Base-by-base conservation (phyloP, 1,140 invertebrate genomes). In the Bombus superbus region DNA sequence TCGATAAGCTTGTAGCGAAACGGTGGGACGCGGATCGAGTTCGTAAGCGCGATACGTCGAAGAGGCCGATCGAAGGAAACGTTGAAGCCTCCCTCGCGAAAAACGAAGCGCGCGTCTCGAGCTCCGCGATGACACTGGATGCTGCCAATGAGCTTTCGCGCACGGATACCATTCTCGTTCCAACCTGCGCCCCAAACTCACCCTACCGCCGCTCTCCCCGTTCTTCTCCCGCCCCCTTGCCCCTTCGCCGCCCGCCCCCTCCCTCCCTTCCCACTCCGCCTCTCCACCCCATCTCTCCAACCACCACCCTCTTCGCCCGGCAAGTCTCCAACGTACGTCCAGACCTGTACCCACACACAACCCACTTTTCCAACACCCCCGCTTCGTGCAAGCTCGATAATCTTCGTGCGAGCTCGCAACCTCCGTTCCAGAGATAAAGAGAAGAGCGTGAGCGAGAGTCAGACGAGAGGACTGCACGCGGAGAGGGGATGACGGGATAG, bases 121-220 rank as follows among this genome's bases (percentile, higher is more conserved):
- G 91, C 85, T 93, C 89, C 93, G 93, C 94, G 93, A 92, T 92
- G 89, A 88, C 90, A 95, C 94, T 94, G 94, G 89, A 92, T 90
- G 92, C 85, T 92, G 91, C 88, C 79, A 86, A 81, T 73, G 86
- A 92, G 90, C 83, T 92, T 93, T 89, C 72, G 88, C 87, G 89
- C 87, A 89, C 89, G 89, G 86, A 88, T 79, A 87, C 68, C 89
- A 75, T 90, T 72, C 74, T 77, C 53, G 59, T 47, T 53, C 75
- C 87, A 73, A 86, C 77, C 79, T 84, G 78, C 86, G 62, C 87
- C 68, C 44, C 59, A 80, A 80, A 84, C 78, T 78, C 76, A 42
- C 44, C 86, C 75, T 40, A 35, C 57, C 66, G 35, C 57, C 10
- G 8, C 57, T 47, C 44, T 53, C 3, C 38, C 57, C 28, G 25